These are phyloP conservation scores for Pseudonaja textilis DNA, from an alignment of 2,113 vertebrate genomes.

Conservation along the genomic window DNA sequence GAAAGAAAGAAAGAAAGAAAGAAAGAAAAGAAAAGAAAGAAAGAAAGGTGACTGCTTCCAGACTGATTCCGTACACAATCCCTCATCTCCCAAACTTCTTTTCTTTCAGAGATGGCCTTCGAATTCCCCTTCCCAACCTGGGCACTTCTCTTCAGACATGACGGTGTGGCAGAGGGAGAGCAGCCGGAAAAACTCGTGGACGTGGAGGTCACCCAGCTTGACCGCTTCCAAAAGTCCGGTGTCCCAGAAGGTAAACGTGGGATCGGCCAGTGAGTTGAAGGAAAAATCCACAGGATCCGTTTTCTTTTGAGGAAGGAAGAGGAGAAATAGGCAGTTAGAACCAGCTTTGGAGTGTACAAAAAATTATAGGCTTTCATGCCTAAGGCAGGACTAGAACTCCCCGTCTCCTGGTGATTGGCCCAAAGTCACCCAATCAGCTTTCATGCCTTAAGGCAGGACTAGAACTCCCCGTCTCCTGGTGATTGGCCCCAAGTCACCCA, in stretches of 20 bases:
- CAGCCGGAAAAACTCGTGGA: constrained; percentile 89
- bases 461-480: no score
- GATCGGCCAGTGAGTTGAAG: constrained; percentile 86
- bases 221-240: constrained; percentile 82
- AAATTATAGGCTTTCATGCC: no score
- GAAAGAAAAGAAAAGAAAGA: no score
- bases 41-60: not conserved
- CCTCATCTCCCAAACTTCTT: not conserved
- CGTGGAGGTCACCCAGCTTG: constrained; percentile 75
- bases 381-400: no score
- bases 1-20: no score
- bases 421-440: no score
- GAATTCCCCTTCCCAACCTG: constrained; percentile 66
- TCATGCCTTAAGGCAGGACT: no score
- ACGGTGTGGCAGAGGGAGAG: constrained; percentile 92
- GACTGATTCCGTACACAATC: not conserved
- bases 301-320: constrained; percentile 49
- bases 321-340: not conserved
- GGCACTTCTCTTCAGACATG: constrained; percentile 88
- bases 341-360: not conserved
- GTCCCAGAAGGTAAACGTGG: constrained; percentile 85
- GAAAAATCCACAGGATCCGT: constrained; percentile 83
- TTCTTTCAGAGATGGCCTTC: fast-evolving
- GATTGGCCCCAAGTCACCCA: no score
- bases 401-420: no score